Base-by-base conservation (phyloP, 2,113 vertebrate species). In the Clarias magur region DNA sequence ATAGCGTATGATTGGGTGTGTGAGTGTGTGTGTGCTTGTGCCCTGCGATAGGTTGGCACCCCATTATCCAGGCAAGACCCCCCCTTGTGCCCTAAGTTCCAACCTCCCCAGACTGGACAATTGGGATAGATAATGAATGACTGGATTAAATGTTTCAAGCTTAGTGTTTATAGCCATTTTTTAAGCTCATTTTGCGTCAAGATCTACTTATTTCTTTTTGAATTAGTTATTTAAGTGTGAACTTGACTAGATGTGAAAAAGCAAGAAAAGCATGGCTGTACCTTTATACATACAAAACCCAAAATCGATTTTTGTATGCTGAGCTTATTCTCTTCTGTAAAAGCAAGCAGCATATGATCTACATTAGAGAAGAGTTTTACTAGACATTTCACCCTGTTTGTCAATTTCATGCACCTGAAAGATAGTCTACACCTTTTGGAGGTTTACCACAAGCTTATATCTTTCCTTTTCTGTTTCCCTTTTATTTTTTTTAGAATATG, bases 261-360 rank as follows among this genome's bases (percentile, higher is more conserved):
- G 30, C 54, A 38, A 13, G 73, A 7, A 84, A 30, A n/a, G 19
- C 67, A 34, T 34, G 0, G 67, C 67, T 30, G 27, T 68, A 27
- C 65, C 12, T 27, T 68, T 68, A 70, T 70, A 70, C 67, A 6
- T 17, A 27, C 4, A 5, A 70, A 34, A 70, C 34, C 67, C 27
- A 70, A 70, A 73, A 21, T 12, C 27, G 16, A 30, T 16, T 68
- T 30, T 34, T 17, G 27, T 17, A 27, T 70, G 30, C 30, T 34
- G 15, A 30, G 34, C 23, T 75, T 53, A 53, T 75, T 25, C 72
- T 53, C 12, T 75, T 10, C 11, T 6, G 21, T 53, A 25, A 4
- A 48, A 67, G 60, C 38, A n/a, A 76, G 34, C 38, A 42, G 25
- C 60, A 90, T 82, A 76, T 89, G 88, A 81, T 90, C 60, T 78